Conservation (phyloP, 2,888 invertebrate species). For the Drosophila siamana region DNA sequence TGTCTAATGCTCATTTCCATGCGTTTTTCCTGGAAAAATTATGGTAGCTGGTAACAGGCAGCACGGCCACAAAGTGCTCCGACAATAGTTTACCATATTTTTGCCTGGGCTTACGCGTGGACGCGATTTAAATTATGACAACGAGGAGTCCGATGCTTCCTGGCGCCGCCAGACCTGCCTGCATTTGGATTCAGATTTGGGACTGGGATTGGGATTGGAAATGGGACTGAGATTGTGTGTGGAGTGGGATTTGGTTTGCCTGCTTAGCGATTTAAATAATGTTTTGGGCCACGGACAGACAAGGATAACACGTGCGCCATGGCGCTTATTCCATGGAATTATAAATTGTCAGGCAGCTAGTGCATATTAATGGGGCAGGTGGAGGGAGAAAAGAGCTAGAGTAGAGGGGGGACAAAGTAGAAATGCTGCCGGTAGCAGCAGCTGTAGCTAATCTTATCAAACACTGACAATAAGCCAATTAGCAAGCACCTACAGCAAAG, state of each 20-base stretch:
- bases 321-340: conserved; percentile 60
- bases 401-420: background rate
- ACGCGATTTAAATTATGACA: conserved; percentile 73
- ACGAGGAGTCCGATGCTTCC: conserved; percentile 44
- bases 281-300: conserved; percentile 48
- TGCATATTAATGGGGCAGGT: conserved; percentile 44
- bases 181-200: conserved; percentile 27
- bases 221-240: conserved; percentile 10
- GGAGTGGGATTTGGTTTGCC: conserved; percentile 39
- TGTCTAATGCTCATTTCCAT: conserved; percentile 72
- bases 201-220: background rate
- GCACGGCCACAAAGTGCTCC: conserved; percentile 46
- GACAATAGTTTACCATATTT: conserved; percentile 70
- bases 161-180: conserved; percentile 65
- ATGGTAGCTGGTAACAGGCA: conserved; percentile 34
- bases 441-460: conserved; percentile 77
- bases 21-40: conserved; percentile 73
- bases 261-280: conserved; percentile 68
- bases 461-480: conserved; percentile 81
- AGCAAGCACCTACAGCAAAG: conserved; percentile 79
- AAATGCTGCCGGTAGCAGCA: conserved; percentile 37
- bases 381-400: conserved; percentile 2
- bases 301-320: conserved; percentile 64
- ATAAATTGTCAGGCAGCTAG: conserved; percentile 56
- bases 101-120: conserved; percentile 62